A percentile compares a stretch with the other conserved stretches of the same genome.
phyloP scores from a whole-genome alignment of 1,140 invertebrate species.

The Drosophila lacteicornis region DNA sequence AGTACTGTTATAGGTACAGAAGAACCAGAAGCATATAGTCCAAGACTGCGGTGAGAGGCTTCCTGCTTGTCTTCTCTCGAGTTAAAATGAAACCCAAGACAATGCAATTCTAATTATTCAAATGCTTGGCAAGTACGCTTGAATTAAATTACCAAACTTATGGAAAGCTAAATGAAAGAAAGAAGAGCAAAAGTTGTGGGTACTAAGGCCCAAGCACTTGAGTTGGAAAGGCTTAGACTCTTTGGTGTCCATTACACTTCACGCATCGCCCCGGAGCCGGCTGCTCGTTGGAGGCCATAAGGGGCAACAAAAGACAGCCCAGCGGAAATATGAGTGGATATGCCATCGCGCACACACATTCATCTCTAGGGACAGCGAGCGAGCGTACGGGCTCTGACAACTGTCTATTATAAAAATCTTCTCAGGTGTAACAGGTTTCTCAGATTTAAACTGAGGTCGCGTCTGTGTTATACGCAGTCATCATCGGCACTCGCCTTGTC shows the following conservation, averaged over 20 bases:
- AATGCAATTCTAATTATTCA: conserved; percentile 83
- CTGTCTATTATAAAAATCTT: conserved; percentile 75
- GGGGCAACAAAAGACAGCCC: conserved; percentile 43
- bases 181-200: conserved; percentile 61
- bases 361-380: conserved; percentile 16
- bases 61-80: conserved; percentile 52
- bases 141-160: conserved; percentile 78
- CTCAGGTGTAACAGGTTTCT: conserved; percentile 82
- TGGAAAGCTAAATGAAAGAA: conserved; percentile 58
- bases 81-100: conserved; percentile 62
- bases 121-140: conserved; percentile 67
- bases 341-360: conserved; percentile 40
- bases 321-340: conserved; percentile 73
- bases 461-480: conserved; percentile 56
- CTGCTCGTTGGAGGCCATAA: conserved; percentile 23
- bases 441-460: conserved; percentile 71
- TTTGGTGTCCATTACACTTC: conserved; percentile 49
- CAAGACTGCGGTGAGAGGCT: conserved; percentile 74
- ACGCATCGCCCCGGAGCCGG: conserved; percentile 29
- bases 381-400: conserved; percentile 8
- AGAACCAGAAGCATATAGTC: conserved; percentile 35
- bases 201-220: conserved; percentile 32
- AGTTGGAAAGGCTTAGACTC: conserved; percentile 54
- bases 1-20: conserved; percentile 58
- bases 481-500: conserved; percentile 55